These are phyloP conservation scores for Scaptomyza graminum DNA, from an alignment of 1,140 invertebrate species.

Conservation along the genomic window DNA sequence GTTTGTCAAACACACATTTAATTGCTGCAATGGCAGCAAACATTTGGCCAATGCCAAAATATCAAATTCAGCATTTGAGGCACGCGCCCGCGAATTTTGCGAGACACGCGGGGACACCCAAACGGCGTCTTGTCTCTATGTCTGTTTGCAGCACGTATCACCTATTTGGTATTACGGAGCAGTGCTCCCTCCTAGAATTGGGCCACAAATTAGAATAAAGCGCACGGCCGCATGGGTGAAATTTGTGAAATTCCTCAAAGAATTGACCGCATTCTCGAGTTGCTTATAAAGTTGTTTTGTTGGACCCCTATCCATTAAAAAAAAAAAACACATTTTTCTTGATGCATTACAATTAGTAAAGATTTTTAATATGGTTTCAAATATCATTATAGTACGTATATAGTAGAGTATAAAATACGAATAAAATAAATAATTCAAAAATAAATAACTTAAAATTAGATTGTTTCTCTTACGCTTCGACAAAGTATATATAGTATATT, in stretches of 20 bases:
- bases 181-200: constrained; percentile 52
- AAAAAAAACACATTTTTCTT: neutral
- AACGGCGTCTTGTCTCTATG: neutral
- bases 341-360: constrained; percentile 17
- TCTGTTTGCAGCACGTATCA: constrained; percentile 41
- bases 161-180: constrained; percentile 71
- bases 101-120: constrained; percentile 26
- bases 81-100: constrained; percentile 38
- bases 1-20: constrained; percentile 76
- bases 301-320: neutral
- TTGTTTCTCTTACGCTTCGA: constrained; percentile 37
- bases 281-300: constrained; percentile 17
- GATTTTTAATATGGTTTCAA: constrained; percentile 63
- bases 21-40: constrained; percentile 66
- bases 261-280: constrained; percentile 69
- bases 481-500: too few species aligned
- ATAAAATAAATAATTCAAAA: constrained; percentile 67
- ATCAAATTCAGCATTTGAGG: constrained; percentile 17
- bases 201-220: constrained; percentile 67
- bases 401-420: constrained; percentile 52
- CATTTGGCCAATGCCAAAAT: constrained; percentile 37
- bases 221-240: constrained; percentile 65
- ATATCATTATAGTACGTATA: neutral
- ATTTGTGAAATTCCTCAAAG: constrained; percentile 63
- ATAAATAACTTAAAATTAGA: constrained; percentile 73